Conservation (phyloP, 2,888 invertebrate species). For the Polyploca ridens region DNA sequence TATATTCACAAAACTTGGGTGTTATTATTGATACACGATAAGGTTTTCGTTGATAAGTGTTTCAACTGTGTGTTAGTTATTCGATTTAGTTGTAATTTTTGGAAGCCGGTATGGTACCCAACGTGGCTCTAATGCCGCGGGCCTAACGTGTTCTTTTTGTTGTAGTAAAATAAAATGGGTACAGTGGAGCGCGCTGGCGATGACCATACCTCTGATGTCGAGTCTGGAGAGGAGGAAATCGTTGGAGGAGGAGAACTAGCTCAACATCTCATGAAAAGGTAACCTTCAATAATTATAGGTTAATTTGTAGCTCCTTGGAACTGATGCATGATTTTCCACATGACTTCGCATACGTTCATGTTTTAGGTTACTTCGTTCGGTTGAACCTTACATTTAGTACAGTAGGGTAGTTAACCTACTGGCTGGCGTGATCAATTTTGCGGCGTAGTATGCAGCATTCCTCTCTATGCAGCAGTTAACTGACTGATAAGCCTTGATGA, state of each 20-base stretch:
- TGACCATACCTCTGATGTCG: conserved; percentile 86
- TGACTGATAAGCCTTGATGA: not conserved
- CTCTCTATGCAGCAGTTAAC: not conserved
- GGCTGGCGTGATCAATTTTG: not conserved
- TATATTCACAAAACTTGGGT: conserved; percentile 39
- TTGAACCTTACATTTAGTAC: no score
- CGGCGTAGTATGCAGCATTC: not conserved
- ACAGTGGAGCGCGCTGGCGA: conserved; percentile 87
- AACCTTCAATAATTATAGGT: conserved; percentile 28
- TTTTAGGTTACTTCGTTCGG: no score
- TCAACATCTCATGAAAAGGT: conserved; percentile 76
- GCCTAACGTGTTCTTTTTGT: conserved; percentile 50
- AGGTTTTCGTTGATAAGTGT: conserved; percentile 26
- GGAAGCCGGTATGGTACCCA: conserved; percentile 61
- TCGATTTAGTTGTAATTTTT: conserved; percentile 30
- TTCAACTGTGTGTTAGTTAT: conserved; percentile 23
- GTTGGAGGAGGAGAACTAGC: conserved; percentile 80
- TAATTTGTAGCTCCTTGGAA: not conserved
- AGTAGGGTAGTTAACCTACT: not conserved
- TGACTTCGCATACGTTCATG: not conserved
- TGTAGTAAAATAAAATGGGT: conserved; percentile 84
- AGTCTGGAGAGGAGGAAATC: conserved; percentile 87
- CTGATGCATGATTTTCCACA: not conserved
- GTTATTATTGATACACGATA: conserved; percentile 21
- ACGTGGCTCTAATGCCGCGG: conserved; percentile 70